Base-by-base conservation (phyloP, 2,888 invertebrate genomes). In the Agrochola litura region DNA sequence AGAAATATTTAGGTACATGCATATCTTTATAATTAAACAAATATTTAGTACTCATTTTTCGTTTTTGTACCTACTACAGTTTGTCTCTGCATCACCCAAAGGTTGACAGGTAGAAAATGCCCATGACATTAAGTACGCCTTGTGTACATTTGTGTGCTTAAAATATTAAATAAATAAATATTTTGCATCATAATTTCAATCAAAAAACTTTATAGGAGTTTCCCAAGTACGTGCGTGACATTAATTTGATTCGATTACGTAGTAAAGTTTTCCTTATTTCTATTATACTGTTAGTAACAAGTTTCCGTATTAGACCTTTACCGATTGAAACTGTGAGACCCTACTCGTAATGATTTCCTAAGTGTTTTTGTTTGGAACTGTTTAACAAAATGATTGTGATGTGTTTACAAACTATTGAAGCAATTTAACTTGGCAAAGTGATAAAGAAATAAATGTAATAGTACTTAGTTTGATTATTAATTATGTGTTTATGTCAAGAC, bases 291-390 rank as follows among this genome's bases (percentile, higher is more conserved):
- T 63, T 64, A 1, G 58, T 49, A 64, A 64, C 69, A 84, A 85
- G 73, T 84, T 84, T 76, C 75, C 60, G 70, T 80, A 73, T 73
- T 78, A 58, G 69, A 68, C 73, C 68, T 72, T 61, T 61, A 65
- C 67, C 54, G 63, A 84, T 81, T 61, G 84, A 68, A 81, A 74
- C 52, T 68, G 63, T 74, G 69, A 66, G 64, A 68, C 49, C 70
- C 65, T 52, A 19, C 52, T 73, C 71, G 76, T 84, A 81, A 81
- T 84, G 58, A 81, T 81, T 84, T 69, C 70, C 73, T 73, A 84
- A 84, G 82, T 81, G 85, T 63, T 84, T 68, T 84, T 84, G 83
- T 84, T 84, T 73, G 25, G 30, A 73, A 75, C 66, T 66, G 43
- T 22, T 46, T 30, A 68, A 72, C 73, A 77, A 77, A 81, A 84